Conservation (phyloP, 2,888 invertebrate genomes). For the Euzophera pinguis region DNA sequence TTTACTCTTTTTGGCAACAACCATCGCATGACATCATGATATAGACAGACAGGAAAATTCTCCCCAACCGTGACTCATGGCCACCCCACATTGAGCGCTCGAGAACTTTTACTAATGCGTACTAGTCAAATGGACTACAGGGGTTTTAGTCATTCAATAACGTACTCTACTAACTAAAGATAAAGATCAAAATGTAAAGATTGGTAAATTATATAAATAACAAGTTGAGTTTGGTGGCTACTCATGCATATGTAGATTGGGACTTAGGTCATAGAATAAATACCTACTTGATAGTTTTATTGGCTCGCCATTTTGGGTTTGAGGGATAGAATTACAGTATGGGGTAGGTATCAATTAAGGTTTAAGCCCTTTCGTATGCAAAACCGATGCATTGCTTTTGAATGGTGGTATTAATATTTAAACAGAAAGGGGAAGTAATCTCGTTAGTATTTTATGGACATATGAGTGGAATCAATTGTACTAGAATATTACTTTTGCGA, state of each 20-base stretch:
- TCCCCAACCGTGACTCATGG: conserved; percentile 33
- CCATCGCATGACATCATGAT: conserved; percentile 8
- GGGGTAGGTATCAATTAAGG: conserved; percentile 13
- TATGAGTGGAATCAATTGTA: background rate
- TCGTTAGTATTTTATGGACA: background rate
- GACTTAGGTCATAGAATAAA: conserved; percentile 67
- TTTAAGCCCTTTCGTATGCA: conserved; percentile 11
- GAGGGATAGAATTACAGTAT: conserved; percentile 16
- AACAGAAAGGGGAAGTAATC: conserved; percentile 6
- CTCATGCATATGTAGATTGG: conserved; percentile 77
- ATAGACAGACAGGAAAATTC: conserved; percentile 17
- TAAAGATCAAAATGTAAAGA: conserved; percentile 48
- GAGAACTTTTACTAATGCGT: conserved; percentile 77
- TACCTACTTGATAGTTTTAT: conserved; percentile 40
- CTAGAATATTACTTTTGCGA: too few species aligned
- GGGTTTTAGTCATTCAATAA: conserved; percentile 52
- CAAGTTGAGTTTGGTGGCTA: conserved; percentile 46
- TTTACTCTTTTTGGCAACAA: conserved; percentile 11
- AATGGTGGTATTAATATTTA: conserved; percentile 8
- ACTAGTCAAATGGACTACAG: conserved; percentile 77
- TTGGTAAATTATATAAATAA: conserved; percentile 43
- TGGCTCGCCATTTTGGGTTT: conserved; percentile 21
- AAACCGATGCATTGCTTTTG: conserved; percentile 6
- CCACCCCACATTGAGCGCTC: conserved; percentile 48
- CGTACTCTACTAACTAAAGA: conserved; percentile 38